Evolutionary conservation across 2,888 invertebrate species (phyloP).

Genomic region (Plagodis dolabraria): DNA sequence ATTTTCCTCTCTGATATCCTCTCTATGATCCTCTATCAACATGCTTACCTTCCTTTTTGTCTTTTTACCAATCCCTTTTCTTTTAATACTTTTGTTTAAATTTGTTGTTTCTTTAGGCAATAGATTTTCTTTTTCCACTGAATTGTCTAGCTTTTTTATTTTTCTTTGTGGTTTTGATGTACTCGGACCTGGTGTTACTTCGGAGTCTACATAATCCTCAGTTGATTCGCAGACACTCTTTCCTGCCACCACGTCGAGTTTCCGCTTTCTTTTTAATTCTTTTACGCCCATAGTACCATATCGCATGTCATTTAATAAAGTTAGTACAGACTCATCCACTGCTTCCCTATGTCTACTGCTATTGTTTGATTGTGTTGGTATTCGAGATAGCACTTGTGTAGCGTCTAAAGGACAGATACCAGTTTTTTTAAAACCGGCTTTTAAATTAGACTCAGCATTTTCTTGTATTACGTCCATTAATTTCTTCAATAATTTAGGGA

Average conservation of each 20-base stretch:
- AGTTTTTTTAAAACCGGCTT: constrained; percentile 31
- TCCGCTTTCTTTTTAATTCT: background rate
- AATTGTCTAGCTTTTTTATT: background rate
- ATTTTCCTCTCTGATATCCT: background rate
- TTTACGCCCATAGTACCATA: background rate
- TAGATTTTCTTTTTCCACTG: background rate
- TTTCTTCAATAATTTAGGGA: constrained; percentile 27
- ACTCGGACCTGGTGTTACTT: background rate
- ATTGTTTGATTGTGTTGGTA: background rate
- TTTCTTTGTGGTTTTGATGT: background rate
- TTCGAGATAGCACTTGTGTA: background rate
- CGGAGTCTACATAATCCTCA: background rate
- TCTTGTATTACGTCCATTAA: constrained; percentile 22
- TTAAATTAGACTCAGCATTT: constrained; percentile 26
- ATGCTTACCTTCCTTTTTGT: background rate
- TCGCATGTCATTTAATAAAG: background rate
- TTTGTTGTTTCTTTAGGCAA: background rate
- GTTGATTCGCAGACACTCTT: background rate
- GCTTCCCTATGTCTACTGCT: background rate
- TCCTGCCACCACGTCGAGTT: background rate
- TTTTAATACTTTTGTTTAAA: background rate
- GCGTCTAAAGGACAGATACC: constrained; percentile 21
- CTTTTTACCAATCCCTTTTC: background rate
- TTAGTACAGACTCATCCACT: background rate
- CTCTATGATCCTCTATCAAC: background rate